Evolutionary conservation across 2,797 vertebrate genomes (phyloP), one percentile per base, ranked within the genome.

Genomic region (Oryzias dopingdopingensis): DNA sequence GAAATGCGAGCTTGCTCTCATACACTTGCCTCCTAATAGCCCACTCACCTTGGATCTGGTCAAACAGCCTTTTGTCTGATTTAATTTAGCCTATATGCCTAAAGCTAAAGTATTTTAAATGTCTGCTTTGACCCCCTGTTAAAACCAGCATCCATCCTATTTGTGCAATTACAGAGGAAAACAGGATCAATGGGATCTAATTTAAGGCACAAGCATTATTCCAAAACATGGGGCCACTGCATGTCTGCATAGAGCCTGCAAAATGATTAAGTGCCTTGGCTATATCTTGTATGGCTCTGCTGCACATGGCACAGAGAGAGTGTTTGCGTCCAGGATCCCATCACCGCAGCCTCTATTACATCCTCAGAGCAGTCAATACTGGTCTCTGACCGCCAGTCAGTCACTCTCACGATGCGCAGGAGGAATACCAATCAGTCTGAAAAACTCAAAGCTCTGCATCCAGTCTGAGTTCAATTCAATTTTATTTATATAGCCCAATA

Each of bases 321-420:
- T 72, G 81, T 79, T 83, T 78, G 80, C 86, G 84, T 83, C 87
- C 81, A 80, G 81, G 68, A 89, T 84, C 78, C 85, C 83, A 87
- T 84, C 87, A 85, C 84, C 80, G 67, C 58, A 68, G 80, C 86
- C 84, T 82, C 85, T 78, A 87, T 87, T 82, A 88, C 86, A 89
- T 88, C 88, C 85, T 83, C 83, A 79, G 76, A 85, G 81, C 76
- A 89, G 88, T 90, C 89, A 83, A 90, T 90, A 89, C 77, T 65
- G 67, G 55, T 76, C 77, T 84, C 82, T 80, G 80, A 81, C 83
- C 72, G 42, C 82, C 83, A 86, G 80, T 89, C 87, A 87, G 49
- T 90, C 87, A 88, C 77, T 80, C 76, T 83, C 85, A 74, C 73
- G 77, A 79, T 85, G 65, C 83, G 65, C 67, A 56, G 52, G 59